A percentile compares a stretch with the other conserved stretches of the same genome.
Evolutionary conservation across 2,113 vertebrate genomes (phyloP).

Genomic region (Corythornis madagascariensis): DNA sequence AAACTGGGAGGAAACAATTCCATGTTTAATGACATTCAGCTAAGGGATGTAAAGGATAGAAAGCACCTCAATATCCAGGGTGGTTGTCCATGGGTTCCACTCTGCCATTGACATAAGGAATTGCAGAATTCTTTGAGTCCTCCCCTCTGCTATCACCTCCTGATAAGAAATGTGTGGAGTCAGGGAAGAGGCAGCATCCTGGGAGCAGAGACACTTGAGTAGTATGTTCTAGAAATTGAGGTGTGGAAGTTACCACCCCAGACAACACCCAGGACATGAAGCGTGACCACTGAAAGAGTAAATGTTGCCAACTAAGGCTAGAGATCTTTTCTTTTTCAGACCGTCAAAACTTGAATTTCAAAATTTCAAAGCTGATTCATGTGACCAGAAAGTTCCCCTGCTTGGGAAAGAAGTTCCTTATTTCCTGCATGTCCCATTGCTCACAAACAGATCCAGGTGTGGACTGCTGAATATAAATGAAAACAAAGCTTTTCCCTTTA

Average conservation of each 20-base stretch:
- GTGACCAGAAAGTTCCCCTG: constrained; percentile 33
- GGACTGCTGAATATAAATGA: neutral
- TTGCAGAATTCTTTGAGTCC: neutral
- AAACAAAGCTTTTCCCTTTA: neutral
- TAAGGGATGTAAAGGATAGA: neutral
- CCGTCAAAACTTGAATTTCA: neutral
- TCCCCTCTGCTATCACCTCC: neutral
- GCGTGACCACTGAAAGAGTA: neutral
- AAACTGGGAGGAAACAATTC: neutral
- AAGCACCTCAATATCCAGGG: neutral
- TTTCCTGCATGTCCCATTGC: neutral
- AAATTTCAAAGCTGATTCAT: neutral
- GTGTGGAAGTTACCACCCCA: neutral
- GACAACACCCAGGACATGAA: neutral
- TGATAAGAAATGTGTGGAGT: neutral
- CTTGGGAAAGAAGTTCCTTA: constrained; percentile 18
- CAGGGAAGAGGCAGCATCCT: neutral
- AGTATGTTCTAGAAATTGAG: neutral
- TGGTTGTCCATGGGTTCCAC: neutral
- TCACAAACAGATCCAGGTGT: neutral
- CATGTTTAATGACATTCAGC: neutral
- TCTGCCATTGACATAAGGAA: neutral
- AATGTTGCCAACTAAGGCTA: neutral
- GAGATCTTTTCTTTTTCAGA: neutral
- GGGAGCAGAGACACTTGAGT: neutral